Evolutionary conservation across 2,888 invertebrate species (phyloP).

Genomic region (Diaprepes abbreviatus): DNA sequence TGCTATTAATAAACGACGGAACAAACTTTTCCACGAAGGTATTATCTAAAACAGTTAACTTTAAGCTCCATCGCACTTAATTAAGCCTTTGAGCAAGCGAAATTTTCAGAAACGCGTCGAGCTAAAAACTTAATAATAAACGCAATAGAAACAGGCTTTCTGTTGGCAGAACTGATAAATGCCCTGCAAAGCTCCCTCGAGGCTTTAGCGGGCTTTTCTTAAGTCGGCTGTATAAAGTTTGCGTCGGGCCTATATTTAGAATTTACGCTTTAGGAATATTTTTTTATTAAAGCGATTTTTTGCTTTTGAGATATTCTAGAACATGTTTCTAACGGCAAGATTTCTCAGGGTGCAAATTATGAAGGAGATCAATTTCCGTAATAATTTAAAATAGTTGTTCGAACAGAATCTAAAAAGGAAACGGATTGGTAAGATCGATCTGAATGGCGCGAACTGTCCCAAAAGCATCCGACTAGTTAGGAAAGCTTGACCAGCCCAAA

Average conservation of each 20-base stretch:
- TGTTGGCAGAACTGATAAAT: slow-evolving; percentile 23
- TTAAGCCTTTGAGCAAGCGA: slow-evolving; percentile 12
- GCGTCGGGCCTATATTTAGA: slow-evolving; percentile 3
- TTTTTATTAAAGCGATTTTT: background rate
- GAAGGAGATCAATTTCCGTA: no score
- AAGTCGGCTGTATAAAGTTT: slow-evolving; percentile 20
- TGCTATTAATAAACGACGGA: background rate
- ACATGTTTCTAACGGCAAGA: no score
- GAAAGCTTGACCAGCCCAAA: no score
- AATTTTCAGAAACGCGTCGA: slow-evolving; percentile 21
- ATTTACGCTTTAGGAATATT: background rate
- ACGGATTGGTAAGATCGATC: no score
- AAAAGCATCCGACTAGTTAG: no score
- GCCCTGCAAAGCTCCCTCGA: background rate
- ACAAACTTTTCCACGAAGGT: slow-evolving; percentile 1
- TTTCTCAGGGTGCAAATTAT: no score
- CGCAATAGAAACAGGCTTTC: slow-evolving; percentile 24
- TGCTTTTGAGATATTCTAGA: background rate
- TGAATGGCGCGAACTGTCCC: no score
- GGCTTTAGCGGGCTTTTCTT: slow-evolving; percentile 13
- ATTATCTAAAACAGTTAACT: slow-evolving; percentile 20
- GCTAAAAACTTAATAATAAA: slow-evolving; percentile 21
- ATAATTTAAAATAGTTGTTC: no score
- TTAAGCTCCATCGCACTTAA: slow-evolving; percentile 14
- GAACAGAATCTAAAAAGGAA: no score